Evolutionary conservation across 2,797 vertebrate genomes (phyloP).

Genomic region (Semaprochilodus insignis): DNA sequence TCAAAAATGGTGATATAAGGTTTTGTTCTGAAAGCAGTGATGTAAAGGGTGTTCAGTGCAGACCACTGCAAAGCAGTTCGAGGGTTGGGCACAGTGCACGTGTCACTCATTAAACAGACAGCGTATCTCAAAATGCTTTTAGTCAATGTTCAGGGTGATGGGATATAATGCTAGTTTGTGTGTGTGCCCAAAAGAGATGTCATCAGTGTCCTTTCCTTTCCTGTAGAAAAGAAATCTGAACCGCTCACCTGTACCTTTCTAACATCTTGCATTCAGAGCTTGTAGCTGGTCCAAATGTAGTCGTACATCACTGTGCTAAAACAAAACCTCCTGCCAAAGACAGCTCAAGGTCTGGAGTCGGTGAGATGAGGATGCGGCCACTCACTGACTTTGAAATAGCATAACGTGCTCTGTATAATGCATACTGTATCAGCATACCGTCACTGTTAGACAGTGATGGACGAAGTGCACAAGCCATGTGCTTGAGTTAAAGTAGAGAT

Average conservation of each 20-base stretch:
- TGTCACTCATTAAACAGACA: background rate
- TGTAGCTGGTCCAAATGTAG: background rate
- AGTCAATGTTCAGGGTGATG: background rate
- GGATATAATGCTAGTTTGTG: background rate
- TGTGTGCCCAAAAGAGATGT: background rate
- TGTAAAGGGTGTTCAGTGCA: background rate
- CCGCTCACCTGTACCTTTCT: slow-evolving; percentile 5
- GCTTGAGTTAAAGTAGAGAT: too few species aligned
- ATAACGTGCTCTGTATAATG: background rate
- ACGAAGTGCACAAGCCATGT: too few species aligned
- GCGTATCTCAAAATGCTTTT: background rate
- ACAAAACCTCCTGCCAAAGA: slow-evolving; percentile 11
- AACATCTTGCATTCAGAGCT: background rate
- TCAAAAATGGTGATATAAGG: too few species aligned
- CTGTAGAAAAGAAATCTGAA: slow-evolving; percentile 5
- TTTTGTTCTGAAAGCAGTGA: too few species aligned
- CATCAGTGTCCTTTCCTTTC: slow-evolving; percentile 19
- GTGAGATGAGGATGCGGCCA: background rate
- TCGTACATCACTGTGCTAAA: slow-evolving; percentile 6
- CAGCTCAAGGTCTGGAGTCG: background rate
- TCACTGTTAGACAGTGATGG: too few species aligned
- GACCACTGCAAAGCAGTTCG: background rate
- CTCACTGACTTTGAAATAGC: background rate
- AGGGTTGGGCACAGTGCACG: background rate
- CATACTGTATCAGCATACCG: background rate